Conservation (phyloP, 2,113 vertebrate genomes). For the Talpa occidentalis region DNA sequence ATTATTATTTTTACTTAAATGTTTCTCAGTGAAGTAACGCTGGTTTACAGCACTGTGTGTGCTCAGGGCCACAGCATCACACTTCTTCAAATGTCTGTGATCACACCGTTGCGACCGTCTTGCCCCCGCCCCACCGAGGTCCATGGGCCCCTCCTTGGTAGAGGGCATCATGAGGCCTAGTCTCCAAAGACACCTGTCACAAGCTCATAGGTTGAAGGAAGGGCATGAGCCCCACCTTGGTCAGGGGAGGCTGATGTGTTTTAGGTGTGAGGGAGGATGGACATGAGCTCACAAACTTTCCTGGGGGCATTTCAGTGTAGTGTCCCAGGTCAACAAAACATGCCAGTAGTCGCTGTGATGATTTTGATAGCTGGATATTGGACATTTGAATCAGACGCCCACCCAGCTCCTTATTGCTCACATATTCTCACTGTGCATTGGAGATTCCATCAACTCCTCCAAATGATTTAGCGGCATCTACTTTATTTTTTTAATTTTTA, state of each 20-base stretch:
- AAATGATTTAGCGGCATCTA: not conserved
- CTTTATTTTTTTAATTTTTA: too few relatives aligned
- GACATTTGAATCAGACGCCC: not conserved
- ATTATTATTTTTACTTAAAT: too few relatives aligned
- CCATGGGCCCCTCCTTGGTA: too few relatives aligned
- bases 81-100: too few relatives aligned
- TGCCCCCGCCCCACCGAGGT: too few relatives aligned
- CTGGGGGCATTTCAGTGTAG: not conserved
- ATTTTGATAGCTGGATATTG: not conserved
- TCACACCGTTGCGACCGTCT: too few relatives aligned
- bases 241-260: not conserved
- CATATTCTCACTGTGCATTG: not conserved
- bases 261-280: not conserved
- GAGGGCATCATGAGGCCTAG: not conserved
- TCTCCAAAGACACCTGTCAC: not conserved
- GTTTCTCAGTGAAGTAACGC: too few relatives aligned
- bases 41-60: too few relatives aligned
- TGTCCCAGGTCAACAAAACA: not conserved
- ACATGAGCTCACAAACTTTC: not conserved
- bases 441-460: not conserved
- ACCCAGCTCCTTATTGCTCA: not conserved
- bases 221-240: not conserved
- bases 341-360: not conserved
- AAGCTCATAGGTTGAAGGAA: not conserved
- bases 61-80: too few relatives aligned